These are phyloP conservation scores for Drosophila rhopaloa DNA, from an alignment of 1,140 invertebrate species.

Conservation along the genomic window DNA sequence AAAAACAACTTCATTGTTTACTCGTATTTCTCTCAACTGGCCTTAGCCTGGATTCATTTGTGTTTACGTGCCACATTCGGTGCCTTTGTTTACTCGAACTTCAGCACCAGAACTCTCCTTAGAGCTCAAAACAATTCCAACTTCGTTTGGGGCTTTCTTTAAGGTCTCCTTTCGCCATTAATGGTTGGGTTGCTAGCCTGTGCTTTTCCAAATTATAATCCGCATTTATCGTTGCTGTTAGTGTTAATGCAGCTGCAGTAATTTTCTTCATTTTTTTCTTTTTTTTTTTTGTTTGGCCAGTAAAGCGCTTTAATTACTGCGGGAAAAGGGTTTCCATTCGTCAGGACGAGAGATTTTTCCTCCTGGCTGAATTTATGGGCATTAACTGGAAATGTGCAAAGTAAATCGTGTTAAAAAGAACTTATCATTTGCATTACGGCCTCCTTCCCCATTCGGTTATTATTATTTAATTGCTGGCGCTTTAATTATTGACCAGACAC, in stretches of 20 bases:
- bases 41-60: conserved; percentile 46
- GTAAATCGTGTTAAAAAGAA: conserved; percentile 79
- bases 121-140: conserved; percentile 10
- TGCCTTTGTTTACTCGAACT: conserved; percentile 38
- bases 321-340: conserved; percentile 18
- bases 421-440: conserved; percentile 76
- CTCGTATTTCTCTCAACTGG: conserved; percentile 48
- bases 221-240: conserved; percentile 44
- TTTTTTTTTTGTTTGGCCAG: conserved; percentile 2
- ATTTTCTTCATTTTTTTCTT: conserved; percentile 40
- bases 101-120: conserved; percentile 6
- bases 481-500: conserved; percentile 69
- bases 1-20: conserved; percentile 44
- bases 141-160: conserved; percentile 26
- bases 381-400: conserved; percentile 65
- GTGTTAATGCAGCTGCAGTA: conserved; percentile 39
- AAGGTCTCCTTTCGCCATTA: neutral
- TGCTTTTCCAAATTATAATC: conserved; percentile 41
- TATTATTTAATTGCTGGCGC: conserved; percentile 77
- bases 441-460: conserved; percentile 20
- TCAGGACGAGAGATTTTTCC: conserved; percentile 24
- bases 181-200: conserved; percentile 6
- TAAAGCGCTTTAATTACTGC: conserved; percentile 77
- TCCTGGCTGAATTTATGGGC: conserved; percentile 15
- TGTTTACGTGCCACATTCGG: conserved; percentile 46